Evolutionary conservation across 2,113 vertebrate species (phyloP).

Genomic region (Lanius ludovicianus): DNA sequence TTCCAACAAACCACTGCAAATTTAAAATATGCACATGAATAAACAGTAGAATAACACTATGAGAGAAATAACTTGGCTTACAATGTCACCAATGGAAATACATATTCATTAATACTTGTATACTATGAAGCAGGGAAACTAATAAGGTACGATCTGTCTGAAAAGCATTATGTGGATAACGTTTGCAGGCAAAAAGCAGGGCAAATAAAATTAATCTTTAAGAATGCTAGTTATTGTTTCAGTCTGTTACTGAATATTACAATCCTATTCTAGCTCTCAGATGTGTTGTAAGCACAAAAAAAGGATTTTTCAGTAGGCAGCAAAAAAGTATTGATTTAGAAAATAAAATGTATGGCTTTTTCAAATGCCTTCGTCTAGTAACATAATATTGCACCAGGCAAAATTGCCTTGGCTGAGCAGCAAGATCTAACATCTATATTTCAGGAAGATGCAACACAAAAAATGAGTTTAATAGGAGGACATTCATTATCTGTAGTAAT

Average conservation of each 20-base stretch:
- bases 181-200: slow-evolving; percentile 41
- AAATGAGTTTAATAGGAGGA: slow-evolving; percentile 4
- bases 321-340: slow-evolving; percentile 63
- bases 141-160: slow-evolving; percentile 40
- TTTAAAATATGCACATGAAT: slow-evolving; percentile 61
- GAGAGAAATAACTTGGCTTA: slow-evolving; percentile 60
- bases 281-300: slow-evolving; percentile 35
- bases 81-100: slow-evolving; percentile 16
- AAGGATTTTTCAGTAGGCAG: slow-evolving; percentile 43
- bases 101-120: slow-evolving; percentile 28
- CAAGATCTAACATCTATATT: slow-evolving; percentile 51
- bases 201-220: slow-evolving; percentile 48
- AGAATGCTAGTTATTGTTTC: slow-evolving; percentile 54
- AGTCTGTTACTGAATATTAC: slow-evolving; percentile 53
- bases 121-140: slow-evolving; percentile 37
- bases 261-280: slow-evolving; percentile 47
- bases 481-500: slow-evolving; percentile 32
- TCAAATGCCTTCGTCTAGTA: slow-evolving; percentile 60
- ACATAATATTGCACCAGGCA: slow-evolving; percentile 43
- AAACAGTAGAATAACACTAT: slow-evolving; percentile 17
- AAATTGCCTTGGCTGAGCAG: slow-evolving; percentile 18
- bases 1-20: slow-evolving; percentile 57
- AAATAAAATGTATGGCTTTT: slow-evolving; percentile 61
- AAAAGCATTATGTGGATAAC: slow-evolving; percentile 23
- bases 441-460: slow-evolving; percentile 44